Conservation (phyloP, 2,888 invertebrate species). For the Drosophila mercatorum region DNA sequence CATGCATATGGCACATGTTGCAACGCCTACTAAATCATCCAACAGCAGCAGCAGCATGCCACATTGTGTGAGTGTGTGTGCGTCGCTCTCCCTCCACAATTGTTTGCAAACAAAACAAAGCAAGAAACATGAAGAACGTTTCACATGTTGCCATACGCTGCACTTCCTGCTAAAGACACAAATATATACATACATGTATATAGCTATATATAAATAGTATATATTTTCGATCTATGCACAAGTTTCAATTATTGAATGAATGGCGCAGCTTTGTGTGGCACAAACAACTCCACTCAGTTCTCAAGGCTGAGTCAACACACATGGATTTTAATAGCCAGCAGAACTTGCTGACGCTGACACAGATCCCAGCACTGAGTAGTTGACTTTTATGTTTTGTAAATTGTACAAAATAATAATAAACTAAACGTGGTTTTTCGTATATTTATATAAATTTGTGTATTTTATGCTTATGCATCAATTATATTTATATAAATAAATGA, state of each 20-base stretch:
- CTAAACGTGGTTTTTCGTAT: neutral
- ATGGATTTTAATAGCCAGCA: constrained; percentile 41
- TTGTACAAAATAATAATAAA: constrained; percentile 1
- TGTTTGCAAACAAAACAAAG: constrained; percentile 58
- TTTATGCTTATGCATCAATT: constrained; percentile 5
- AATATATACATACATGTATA: neutral
- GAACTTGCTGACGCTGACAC: constrained; percentile 49
- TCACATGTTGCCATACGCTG: constrained; percentile 67
- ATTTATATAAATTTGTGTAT: neutral
- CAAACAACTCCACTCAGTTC: constrained; percentile 26
- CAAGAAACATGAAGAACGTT: constrained; percentile 18
- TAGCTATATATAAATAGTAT: constrained; percentile 33
- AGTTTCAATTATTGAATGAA: constrained; percentile 66
- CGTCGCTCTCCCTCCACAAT: constrained; percentile 50
- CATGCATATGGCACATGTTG: constrained; percentile 77
- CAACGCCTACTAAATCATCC: constrained; percentile 78
- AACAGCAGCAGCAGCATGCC: constrained; percentile 67
- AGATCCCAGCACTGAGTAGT: constrained; percentile 37
- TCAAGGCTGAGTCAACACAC: constrained; percentile 55
- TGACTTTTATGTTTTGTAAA: neutral
- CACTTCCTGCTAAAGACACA: constrained; percentile 59
- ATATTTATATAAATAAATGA: neutral
- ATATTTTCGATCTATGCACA: constrained; percentile 50
- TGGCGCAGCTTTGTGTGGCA: constrained; percentile 53
- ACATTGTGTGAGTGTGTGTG: constrained; percentile 48